A percentile compares a stretch with the other conserved stretches of the same genome.
Evolutionary conservation across 2,797 vertebrate species (phyloP).

Genomic region (Salarias fasciatus): DNA sequence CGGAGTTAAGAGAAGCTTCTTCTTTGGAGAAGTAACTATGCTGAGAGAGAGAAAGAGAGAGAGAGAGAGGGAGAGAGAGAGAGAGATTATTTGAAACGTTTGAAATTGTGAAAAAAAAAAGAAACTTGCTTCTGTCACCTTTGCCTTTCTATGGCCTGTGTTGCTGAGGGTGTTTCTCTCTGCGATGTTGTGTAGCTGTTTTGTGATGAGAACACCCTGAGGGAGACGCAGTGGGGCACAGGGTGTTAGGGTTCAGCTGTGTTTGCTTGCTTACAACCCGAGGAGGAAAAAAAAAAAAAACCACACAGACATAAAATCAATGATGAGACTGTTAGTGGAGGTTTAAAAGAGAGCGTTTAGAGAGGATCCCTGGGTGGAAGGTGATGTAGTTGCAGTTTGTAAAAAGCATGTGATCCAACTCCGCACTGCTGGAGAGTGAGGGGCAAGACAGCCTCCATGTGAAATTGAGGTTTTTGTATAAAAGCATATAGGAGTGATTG

Average conservation of each 20-base stretch:
- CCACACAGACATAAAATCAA: slow-evolving; percentile 84
- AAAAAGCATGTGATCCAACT: slow-evolving; percentile 79
- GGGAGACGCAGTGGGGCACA: slow-evolving; percentile 79
- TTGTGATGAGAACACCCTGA: slow-evolving; percentile 80
- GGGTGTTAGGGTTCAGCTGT: slow-evolving; percentile 83
- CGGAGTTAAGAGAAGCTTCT: slow-evolving; percentile 65
- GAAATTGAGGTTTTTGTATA: slow-evolving; percentile 43
- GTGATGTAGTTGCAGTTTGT: slow-evolving; percentile 78
- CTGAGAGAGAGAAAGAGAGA: slow-evolving; percentile 56
- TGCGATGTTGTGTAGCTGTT: slow-evolving; percentile 78
- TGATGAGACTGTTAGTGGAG: slow-evolving; percentile 85
- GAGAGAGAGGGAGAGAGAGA: slow-evolving; percentile 5
- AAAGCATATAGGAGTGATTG: slow-evolving; percentile 57
- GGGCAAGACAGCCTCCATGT: slow-evolving; percentile 57
- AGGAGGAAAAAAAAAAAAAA: slow-evolving; percentile 62
- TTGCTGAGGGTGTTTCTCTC: slow-evolving; percentile 77
- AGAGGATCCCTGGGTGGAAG: slow-evolving; percentile 83
- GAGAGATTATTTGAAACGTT: slow-evolving; percentile 76
- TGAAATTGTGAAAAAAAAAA: slow-evolving; percentile 64
- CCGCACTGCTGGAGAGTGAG: slow-evolving; percentile 63
- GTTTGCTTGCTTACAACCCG: slow-evolving; percentile 80
- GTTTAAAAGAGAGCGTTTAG: slow-evolving; percentile 83
- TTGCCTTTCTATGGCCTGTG: slow-evolving; percentile 77
- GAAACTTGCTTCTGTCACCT: slow-evolving; percentile 75
- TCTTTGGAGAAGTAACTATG: slow-evolving; percentile 72